A percentile compares a stretch with the other conserved stretches of the same genome.
Conservation (phyloP, 2,888 invertebrate genomes). For the Microdon myrmicae region DNA sequence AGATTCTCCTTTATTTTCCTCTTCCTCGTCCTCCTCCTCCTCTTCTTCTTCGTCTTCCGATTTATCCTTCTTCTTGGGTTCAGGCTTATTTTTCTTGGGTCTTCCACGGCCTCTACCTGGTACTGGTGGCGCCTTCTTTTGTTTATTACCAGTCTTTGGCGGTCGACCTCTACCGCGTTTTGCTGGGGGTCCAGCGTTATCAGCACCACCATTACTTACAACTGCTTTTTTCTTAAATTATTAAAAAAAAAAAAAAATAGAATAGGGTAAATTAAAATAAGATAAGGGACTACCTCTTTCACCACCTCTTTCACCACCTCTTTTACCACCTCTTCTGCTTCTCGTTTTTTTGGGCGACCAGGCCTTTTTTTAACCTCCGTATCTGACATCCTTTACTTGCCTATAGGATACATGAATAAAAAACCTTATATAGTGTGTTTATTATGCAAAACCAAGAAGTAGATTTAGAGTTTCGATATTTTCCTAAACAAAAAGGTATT, state of each 20-base stretch:
- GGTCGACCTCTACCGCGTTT: conserved; percentile 44
- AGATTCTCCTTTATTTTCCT: conserved; percentile 31
- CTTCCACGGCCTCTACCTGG: conserved; percentile 38
- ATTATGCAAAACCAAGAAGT: no score
- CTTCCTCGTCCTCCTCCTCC: conserved; percentile 23
- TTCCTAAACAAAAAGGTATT: no score
- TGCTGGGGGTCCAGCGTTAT: conserved; percentile 20
- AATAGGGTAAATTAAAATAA: not conserved
- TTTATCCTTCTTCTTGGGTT: conserved; percentile 12
- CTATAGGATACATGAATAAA: no score
- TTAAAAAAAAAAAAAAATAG: not conserved
- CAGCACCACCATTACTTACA: conserved; percentile 36
- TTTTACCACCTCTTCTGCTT: conserved; percentile 8
- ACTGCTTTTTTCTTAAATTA: conserved; percentile 7
- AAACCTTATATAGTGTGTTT: no score
- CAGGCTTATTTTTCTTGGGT: no score
- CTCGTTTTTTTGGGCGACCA: conserved; percentile 42
- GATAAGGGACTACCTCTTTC: no score
- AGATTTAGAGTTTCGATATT: no score
- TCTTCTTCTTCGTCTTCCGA: conserved; percentile 6
- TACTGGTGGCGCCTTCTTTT: conserved; percentile 18
- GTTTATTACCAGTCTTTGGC: conserved; percentile 9
- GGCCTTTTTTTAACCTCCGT: conserved; percentile 25
- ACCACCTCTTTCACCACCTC: no score
- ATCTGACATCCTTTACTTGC: conserved; percentile 29